Evolutionary conservation across 1,140 invertebrate genomes (phyloP), one percentile per base, ranked within the genome.

Genomic region (Galendromus occidentalis): DNA sequence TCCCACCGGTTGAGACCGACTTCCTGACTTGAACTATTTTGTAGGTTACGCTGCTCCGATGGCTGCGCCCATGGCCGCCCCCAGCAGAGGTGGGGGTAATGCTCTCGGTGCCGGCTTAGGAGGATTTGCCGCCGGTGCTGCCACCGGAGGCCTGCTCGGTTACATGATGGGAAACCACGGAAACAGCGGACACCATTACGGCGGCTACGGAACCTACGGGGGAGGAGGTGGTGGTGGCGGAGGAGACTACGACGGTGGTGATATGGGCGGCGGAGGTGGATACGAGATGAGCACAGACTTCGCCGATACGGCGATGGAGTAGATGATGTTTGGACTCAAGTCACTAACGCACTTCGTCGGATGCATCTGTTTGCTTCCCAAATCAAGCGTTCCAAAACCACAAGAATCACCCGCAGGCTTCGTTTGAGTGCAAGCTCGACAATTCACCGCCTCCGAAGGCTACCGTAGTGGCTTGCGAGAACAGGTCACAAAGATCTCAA

Each of bases 81-180:
- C 33, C 2, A 22, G 51, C 51, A 22, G 51, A 14, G 14, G 51
- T 17, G 14, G 14, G 25, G 22, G 51, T 22, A 59, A 33, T 59
- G 51, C 51, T 22, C 51, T 59, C 14, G 51, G 51, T 25, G 51
- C 51, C 9, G 51, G 51, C 25, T 4, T 59, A 20, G 51, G 51
- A 17, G 51, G 51, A 14, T 59, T 59, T 25, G 51, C 51, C 22
- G 51, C 51, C 51, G 51, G 51, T 6, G 51, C 51, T 17, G 51
- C 51, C 51, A 59, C 51, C 2, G 51, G 51, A 17, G 51, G 51
- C 25, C 51, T 59, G 33, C 51, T 59, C 9, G 51, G 51, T 14
- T 59, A 59, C 33, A 59, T 59, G 51, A 59, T 59, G 51, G 51
- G 51, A 17, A 59, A 59, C 22, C 51, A 33, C 51, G 51, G 51